Evolutionary conservation across 2,888 invertebrate species (phyloP).

Genomic region (Heliconius sara): DNA sequence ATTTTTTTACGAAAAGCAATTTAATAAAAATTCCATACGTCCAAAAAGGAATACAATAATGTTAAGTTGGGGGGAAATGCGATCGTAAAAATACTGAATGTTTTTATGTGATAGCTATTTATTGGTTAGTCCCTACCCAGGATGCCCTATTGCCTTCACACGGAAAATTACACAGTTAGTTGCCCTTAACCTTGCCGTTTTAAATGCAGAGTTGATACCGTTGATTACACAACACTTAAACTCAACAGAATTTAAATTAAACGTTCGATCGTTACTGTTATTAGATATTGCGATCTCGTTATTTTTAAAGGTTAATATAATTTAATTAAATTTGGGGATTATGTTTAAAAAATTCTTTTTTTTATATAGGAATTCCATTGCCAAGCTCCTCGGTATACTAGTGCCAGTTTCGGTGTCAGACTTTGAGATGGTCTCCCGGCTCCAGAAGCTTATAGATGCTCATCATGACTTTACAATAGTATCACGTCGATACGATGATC

Average conservation of each 20-base stretch:
- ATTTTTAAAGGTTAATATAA: conserved; percentile 6
- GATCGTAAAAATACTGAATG: conserved; percentile 25
- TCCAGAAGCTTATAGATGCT: conserved; percentile 93
- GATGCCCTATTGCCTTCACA: conserved; percentile 37
- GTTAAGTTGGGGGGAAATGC: conserved; percentile 11
- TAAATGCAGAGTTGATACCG: conserved; percentile 35
- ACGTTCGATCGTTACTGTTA: conserved; percentile 15
- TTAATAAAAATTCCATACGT: conserved; percentile 4
- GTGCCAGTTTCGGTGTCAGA: conserved; percentile 88
- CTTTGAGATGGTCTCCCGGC: conserved; percentile 89
- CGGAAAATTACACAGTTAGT: conserved; percentile 32
- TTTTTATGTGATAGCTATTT: conserved; percentile 17
- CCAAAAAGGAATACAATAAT: conserved; percentile 16
- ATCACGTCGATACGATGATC: conserved; percentile 86
- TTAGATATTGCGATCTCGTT: conserved; percentile 10
- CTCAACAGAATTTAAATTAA: conserved; percentile 35
- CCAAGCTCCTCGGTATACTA: conserved; percentile 88
- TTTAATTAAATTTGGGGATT: conserved; percentile 8
- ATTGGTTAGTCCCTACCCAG: conserved; percentile 12
- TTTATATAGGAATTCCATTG: conserved; percentile 85
- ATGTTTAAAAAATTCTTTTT: neutral
- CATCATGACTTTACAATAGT: conserved; percentile 94
- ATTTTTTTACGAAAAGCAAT: conserved; percentile 3
- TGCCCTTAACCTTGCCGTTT: conserved; percentile 44
- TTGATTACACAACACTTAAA: conserved; percentile 39